phyloP scores from a whole-genome alignment of 92 coral and sea anemone genomes.

The Paramuricea clavata region DNA sequence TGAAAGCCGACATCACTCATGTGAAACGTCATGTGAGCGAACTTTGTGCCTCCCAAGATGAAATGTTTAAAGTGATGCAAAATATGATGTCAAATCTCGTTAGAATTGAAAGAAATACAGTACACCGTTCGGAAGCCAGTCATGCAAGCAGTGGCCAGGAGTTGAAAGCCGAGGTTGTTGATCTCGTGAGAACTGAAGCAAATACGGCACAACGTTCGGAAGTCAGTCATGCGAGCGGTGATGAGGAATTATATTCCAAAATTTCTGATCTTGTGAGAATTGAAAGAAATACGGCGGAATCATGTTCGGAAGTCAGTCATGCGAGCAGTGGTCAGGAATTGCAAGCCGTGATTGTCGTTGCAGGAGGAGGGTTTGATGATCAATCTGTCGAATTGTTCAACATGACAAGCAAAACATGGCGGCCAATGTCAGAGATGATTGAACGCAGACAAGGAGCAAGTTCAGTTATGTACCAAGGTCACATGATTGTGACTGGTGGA shows the following conservation, averaged over 20 bases:
- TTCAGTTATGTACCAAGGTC: slow-evolving; percentile 8
- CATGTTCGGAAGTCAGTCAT: slow-evolving; percentile 27
- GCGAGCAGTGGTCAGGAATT: slow-evolving; percentile 35
- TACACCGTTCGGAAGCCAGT: slow-evolving; percentile 17
- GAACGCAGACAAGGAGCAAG: not conserved
- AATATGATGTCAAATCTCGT: not conserved
- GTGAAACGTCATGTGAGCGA: too few relatives aligned
- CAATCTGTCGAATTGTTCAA: slow-evolving; percentile 19
- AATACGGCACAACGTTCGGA: too few relatives aligned
- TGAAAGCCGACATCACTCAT: not conserved
- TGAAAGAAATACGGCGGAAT: too few relatives aligned
- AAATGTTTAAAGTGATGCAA: not conserved
- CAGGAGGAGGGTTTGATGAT: not conserved
- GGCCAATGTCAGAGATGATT: not conserved
- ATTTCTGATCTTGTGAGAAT: too few relatives aligned
- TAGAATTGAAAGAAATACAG: slow-evolving; percentile 63
- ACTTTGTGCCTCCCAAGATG: not conserved
- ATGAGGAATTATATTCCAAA: not conserved
- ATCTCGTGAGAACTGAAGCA: too few relatives aligned
- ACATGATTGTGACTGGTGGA: not conserved
- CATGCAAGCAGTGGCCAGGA: slow-evolving; percentile 43
- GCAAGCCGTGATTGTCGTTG: not conserved
- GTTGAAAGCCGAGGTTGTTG: not conserved
- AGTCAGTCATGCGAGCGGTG: slow-evolving; percentile 51
- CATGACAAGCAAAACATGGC: slow-evolving; percentile 25